Base-by-base conservation (phyloP, 2,797 vertebrate species). In the Gephyroberyx darwinii region DNA sequence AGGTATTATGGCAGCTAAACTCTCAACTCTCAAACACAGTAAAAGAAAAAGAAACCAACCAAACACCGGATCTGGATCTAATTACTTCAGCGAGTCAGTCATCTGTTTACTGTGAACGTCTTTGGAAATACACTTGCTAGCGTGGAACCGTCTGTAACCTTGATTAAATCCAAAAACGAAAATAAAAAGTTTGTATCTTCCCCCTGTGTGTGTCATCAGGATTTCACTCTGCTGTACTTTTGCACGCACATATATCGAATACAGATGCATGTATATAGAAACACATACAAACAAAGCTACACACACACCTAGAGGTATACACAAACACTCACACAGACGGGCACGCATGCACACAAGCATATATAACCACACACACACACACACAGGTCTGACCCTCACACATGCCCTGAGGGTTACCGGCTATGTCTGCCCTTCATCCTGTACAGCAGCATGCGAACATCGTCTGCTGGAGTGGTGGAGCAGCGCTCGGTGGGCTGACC, bases 371-470 rank as follows among this genome's bases (percentile, higher is more conserved):
- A 31, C 53, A 31, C 53, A 55, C 22, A 55, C 26, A 31, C 12
- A 55, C 53, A 55, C 53, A 55, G 20, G 9, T 26, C 14, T 35
- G 9, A 47, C 57, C 20, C 57, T 48, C 41, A 22, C 31, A 57
- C 41, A 22, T 26, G 13, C 65, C 72, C 60, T 4, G 47, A 45
- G 65, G 54, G 56, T 37, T 17, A 26, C 19, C 17, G 66, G 41
- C 63, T 50, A 33, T 69, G 54, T 55, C 33, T 71, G 62, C 48
- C 30, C 59, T 50, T 54, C 47, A 43, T 65, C 39, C 35, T 16
- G 33, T 56, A 33, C 30, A 20, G 54, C 53, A 64, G 65, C 65
- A 45, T 45, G 58, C 19, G 45, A 47, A 35, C 65, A 63, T 60
- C 19, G 2, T 61, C 48, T 43, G 48, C 53, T 20, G 57, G 50